Conservation (phyloP, 2,113 vertebrate genomes). For the Podilymbus podiceps region DNA sequence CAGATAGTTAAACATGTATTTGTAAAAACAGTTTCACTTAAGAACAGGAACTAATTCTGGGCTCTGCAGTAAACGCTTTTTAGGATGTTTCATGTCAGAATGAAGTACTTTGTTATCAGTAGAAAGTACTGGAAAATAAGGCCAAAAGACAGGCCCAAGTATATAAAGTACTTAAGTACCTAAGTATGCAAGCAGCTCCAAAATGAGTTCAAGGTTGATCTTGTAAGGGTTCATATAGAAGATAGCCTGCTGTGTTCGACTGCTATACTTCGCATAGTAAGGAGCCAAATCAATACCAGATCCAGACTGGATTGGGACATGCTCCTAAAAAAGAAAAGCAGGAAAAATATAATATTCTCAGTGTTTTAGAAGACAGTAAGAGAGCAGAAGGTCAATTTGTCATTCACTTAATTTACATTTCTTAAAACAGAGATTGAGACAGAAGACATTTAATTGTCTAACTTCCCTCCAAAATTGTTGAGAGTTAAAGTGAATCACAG, state of each 20-base stretch:
- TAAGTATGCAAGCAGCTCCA: conserved; percentile 87
- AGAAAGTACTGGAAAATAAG: background rate
- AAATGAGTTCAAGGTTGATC: conserved; percentile 93
- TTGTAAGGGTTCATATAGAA: conserved; percentile 95
- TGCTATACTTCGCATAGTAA: conserved; percentile 86
- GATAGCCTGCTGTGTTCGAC: conserved; percentile 85
- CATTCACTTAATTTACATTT: background rate
- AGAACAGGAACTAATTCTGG: background rate
- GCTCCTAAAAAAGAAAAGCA: conserved; percentile 77
- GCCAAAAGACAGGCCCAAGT: background rate
- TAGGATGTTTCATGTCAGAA: background rate
- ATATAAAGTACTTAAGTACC: conserved; percentile 70
- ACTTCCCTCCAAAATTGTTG: background rate
- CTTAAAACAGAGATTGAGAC: background rate
- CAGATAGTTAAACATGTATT: background rate
- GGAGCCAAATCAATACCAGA: conserved; percentile 76
- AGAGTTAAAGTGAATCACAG: background rate
- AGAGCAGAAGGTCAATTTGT: background rate
- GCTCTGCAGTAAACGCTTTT: background rate
- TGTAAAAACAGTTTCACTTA: background rate
- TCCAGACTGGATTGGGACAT: conserved; percentile 73
- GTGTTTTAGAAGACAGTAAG: background rate
- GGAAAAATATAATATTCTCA: background rate
- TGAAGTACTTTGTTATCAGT: background rate
- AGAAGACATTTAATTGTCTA: background rate